A percentile compares a stretch with the other conserved stretches of the same genome.
phyloP scores from a whole-genome alignment of 2,797 vertebrate species.

The Austrolebias charrua region DNA sequence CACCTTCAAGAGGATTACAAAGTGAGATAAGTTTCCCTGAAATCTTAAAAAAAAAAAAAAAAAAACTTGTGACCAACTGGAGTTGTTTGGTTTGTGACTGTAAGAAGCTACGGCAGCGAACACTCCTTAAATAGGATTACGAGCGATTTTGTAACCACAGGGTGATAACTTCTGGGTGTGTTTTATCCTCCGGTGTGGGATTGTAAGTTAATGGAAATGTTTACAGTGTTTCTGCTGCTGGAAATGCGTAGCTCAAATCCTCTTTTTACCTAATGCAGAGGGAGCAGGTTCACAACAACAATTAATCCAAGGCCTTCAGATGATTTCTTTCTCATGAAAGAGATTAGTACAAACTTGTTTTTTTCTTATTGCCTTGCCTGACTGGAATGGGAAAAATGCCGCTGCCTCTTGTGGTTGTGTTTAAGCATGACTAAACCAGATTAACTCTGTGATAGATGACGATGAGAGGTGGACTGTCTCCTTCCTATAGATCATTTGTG shows the following conservation, averaged over 20 bases:
- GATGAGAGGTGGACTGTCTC: not conserved
- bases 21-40: not conserved
- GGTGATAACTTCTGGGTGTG: conserved; percentile 1
- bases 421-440: conserved; percentile 8
- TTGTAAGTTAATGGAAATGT: conserved; percentile 4
- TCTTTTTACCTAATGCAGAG: conserved; percentile 21
- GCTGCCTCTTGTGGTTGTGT: conserved; percentile 5
- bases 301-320: conserved; percentile 35
- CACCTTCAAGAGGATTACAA: not conserved
- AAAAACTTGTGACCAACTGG: not conserved
- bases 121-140: not conserved
- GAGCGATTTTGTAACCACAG: not conserved
- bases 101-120: not conserved
- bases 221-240: conserved; percentile 1
- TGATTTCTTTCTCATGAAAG: conserved; percentile 30
- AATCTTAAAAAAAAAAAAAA: not conserved
- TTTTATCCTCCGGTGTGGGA: not conserved
- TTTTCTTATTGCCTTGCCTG: conserved; percentile 6
- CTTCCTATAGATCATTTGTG: conserved; percentile 1
- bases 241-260: conserved; percentile 12
- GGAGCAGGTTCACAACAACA: conserved; percentile 41
- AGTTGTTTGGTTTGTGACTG: not conserved
- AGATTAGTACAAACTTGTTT: conserved; percentile 45
- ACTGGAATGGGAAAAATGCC: conserved; percentile 23
- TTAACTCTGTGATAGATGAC: conserved; percentile 2